Percentiles rank a stretch among this genome's conserved stretches.
Conservation (phyloP, 2,888 invertebrate genomes). For the Andrena chrysosceles region DNA sequence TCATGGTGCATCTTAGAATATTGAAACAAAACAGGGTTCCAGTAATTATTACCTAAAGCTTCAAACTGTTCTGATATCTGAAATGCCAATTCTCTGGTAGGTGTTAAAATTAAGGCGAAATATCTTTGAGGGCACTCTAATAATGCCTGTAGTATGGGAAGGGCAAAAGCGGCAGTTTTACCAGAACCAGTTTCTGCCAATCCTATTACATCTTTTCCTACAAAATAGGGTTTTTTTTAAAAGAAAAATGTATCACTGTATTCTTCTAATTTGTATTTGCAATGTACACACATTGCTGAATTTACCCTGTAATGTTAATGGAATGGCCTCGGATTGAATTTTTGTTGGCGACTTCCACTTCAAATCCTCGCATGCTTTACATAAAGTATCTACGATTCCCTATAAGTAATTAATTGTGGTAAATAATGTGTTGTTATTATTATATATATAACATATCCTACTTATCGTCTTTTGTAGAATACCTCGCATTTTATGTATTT, state of each 20-base stretch:
- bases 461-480: no score
- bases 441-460: neutral
- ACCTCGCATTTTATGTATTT: no score
- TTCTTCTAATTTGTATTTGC: constrained; percentile 80
- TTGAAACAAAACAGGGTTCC: neutral
- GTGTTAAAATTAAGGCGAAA: constrained; percentile 97
- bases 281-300: constrained; percentile 7
- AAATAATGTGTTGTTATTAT: constrained; percentile 13
- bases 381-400: constrained; percentile 96
- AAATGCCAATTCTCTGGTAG: constrained; percentile 98
- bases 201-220: constrained; percentile 93
- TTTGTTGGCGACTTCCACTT: constrained; percentile 98
- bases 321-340: constrained; percentile 97
- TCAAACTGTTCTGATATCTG: constrained; percentile 99
- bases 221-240: constrained; percentile 85
- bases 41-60: constrained; percentile 91
- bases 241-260: constrained; percentile 82
- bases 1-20: neutral
- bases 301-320: constrained; percentile 94
- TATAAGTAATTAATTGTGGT: constrained; percentile 79
- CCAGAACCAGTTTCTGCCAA: constrained; percentile 96
- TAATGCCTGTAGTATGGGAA: constrained; percentile 97
- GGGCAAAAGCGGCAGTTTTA: constrained; percentile 98
- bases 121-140: constrained; percentile 96
- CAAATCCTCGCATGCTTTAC: constrained; percentile 95